Conservation (phyloP, 2,113 vertebrate genomes). For the Pelmatolapia mariae region DNA sequence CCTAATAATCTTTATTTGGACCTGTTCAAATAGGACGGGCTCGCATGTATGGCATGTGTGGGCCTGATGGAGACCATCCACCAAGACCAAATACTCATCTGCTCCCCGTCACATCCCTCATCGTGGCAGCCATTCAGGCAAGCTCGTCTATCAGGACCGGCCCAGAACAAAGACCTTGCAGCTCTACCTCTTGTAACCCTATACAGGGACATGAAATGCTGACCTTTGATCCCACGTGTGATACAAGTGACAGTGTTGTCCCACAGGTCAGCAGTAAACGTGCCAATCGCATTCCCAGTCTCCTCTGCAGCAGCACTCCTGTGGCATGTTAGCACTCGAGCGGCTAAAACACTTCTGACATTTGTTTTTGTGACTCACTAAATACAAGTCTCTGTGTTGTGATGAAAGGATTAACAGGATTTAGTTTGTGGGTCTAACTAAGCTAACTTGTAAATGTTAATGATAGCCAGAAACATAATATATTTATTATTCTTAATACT, state of each 20-base stretch:
- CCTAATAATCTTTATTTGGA: neutral
- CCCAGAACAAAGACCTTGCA: slow-evolving; percentile 55
- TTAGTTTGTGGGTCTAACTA: neutral
- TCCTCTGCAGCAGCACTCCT: neutral
- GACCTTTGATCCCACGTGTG: slow-evolving; percentile 53
- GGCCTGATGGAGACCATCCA: neutral
- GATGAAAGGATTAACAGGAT: neutral
- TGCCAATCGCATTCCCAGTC: slow-evolving; percentile 2
- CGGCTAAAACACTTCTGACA: slow-evolving; percentile 10
- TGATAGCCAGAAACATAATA: neutral
- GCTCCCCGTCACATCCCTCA: slow-evolving; percentile 47
- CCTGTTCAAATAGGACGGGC: neutral
- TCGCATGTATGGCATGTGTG: neutral
- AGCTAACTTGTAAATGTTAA: slow-evolving; percentile 1
- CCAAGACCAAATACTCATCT: neutral
- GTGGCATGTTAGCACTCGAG: slow-evolving; percentile 3
- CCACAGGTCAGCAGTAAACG: slow-evolving; percentile 31
- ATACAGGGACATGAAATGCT: slow-evolving; percentile 51
- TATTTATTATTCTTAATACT: neutral
- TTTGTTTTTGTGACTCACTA: slow-evolving; percentile 13
- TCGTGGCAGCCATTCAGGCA: slow-evolving; percentile 16
- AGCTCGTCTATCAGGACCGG: slow-evolving; percentile 26
- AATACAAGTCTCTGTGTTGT: neutral
- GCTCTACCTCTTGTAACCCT: slow-evolving; percentile 45
- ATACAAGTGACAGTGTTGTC: slow-evolving; percentile 56